A percentile compares a stretch with the other conserved stretches of the same genome.
These are phyloP conservation scores for Rhinella marina DNA, from an alignment of 2,797 vertebrate genomes.

Conservation along the genomic window DNA sequence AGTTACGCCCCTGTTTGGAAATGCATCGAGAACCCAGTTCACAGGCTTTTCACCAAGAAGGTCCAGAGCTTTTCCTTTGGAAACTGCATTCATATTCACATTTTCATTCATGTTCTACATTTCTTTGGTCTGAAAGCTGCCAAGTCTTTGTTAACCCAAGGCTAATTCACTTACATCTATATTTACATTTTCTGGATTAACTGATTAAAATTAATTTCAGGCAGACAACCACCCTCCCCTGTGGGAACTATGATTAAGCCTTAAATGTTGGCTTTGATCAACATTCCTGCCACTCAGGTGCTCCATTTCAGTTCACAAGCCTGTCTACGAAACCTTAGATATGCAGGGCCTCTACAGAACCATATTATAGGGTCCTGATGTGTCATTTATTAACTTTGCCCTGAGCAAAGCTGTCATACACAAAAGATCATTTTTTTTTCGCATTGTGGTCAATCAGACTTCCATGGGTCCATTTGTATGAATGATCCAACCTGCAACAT, in stretches of 20 bases:
- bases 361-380: too few species aligned
- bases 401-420: too few species aligned
- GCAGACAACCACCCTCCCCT: neutral
- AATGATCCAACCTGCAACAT: too few species aligned
- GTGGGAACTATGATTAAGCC: neutral
- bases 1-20: too few species aligned
- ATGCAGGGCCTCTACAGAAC: neutral
- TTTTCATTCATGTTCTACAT: neutral
- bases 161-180: neutral
- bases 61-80: too few species aligned
- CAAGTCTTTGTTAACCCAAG: neutral
- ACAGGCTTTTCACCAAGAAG: too few species aligned
- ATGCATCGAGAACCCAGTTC: too few species aligned
- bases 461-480: too few species aligned
- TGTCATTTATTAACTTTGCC: too few species aligned
- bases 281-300: neutral
- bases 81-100: too few species aligned
- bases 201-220: neutral
- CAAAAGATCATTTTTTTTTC: too few species aligned
- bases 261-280: neutral
- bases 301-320: neutral
- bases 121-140: neutral
- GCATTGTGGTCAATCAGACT: too few species aligned
- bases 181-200: neutral
- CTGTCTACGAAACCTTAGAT: neutral